A percentile compares a stretch with the other conserved stretches of the same genome.
phyloP scores from a whole-genome alignment of 2,797 vertebrate species.

The Peromyscus nudipes region DNA sequence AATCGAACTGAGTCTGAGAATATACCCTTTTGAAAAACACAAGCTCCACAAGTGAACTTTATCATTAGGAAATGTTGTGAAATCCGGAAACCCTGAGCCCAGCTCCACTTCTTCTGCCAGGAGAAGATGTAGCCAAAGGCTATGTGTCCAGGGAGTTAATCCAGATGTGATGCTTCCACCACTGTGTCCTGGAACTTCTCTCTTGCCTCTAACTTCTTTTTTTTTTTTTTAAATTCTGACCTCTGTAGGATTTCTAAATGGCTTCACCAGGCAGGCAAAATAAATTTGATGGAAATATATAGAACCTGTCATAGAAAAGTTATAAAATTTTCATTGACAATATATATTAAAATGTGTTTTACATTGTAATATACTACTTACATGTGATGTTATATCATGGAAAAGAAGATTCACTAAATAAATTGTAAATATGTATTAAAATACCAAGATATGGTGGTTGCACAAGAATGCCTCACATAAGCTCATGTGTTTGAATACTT shows the following conservation, averaged over 20 bases:
- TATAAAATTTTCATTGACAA: not conserved
- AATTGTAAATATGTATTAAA: not conserved
- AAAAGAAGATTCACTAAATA: not conserved
- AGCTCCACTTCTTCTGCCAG: slow-evolving; percentile 15
- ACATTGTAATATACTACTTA: not conserved
- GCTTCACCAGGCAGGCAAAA: not conserved
- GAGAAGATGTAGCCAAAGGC: slow-evolving; percentile 35
- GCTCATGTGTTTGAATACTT: not conserved
- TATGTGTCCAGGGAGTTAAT: not conserved
- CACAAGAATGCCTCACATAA: too few species aligned
- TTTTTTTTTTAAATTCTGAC: not conserved
- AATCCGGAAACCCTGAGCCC: slow-evolving; percentile 11
- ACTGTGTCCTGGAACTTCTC: not conserved
- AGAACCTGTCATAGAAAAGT: not conserved
- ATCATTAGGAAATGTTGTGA: slow-evolving; percentile 34
- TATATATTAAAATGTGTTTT: slow-evolving; percentile 21
- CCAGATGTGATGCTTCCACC: not conserved
- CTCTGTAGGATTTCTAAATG: not conserved
- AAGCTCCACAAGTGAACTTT: slow-evolving; percentile 63
- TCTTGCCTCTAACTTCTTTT: not conserved
- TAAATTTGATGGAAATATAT: not conserved
- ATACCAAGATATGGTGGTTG: not conserved
- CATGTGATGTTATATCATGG: not conserved
- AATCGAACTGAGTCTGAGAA: not conserved
- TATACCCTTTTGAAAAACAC: not conserved